Base-by-base conservation (phyloP, 2,113 vertebrate genomes). In the Nymphicus hollandicus region DNA sequence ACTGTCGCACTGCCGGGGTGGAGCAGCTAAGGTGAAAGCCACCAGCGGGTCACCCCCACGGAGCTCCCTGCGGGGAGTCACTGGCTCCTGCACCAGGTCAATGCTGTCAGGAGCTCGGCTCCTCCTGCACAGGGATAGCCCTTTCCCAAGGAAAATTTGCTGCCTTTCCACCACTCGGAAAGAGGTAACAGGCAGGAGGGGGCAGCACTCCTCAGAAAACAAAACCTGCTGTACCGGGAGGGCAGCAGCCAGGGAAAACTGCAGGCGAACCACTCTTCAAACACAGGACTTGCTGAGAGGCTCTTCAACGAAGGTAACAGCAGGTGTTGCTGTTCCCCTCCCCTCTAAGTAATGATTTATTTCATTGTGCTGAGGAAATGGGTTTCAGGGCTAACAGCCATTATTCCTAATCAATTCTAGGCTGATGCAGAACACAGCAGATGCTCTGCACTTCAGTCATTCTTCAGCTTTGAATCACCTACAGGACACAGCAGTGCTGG, bases 391-490 rank as follows among this genome's bases (percentile, higher is more conserved):
- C 77, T 80, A 83, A 82, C 49, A 86, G 86, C 55, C 88, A 88
- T 94, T 94, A 86, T 63, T 92, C 47, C 91, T 53, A 37, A 94
- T 88, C 77, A 84, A 84, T 89, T 78, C 70, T 3, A 63, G 86
- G 43, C 49, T 27, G 86, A 64, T 53, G 86, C 53, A 88, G 87
- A 95, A 58, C 61, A 87, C 81, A 94, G 56, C 89, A 93, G 95
- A 92, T 88, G 94, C 80, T 93, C 82, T 7, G 17, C 37, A 35
- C 81, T 84, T 55, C 82, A 86, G 86, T 76, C 88, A 66, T 88
- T 90, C 86, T 93, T 90, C 79, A 86, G 20, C 60, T 88, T 58
- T 63, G 72, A 84, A 71, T 95, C 81, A 78, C 41, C 81, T 50
- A 37, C 69, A 46, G 91, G 91, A 93, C 91, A 66, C 55, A 56